Base-by-base conservation (phyloP, 2,888 invertebrate genomes). In the Sturmia bella region DNA sequence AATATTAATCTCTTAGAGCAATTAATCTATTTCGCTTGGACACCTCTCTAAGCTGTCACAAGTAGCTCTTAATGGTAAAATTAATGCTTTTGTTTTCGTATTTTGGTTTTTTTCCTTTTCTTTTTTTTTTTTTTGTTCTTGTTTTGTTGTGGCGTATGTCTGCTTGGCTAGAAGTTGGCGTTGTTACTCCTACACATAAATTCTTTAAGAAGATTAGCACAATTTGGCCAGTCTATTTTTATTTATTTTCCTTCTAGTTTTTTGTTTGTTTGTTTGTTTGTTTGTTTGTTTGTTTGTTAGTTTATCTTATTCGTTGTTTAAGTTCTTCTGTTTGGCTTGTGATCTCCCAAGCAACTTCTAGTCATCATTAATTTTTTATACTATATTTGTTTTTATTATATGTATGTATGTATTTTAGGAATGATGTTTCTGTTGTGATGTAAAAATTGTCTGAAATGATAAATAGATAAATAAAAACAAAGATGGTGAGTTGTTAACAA, bases 141-240 rank as follows among this genome's bases (percentile, higher is more conserved):
- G 57, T 59, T 24, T 66, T 24, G 37, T 43, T 68, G 68, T 64
- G 74, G 57, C 48, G 27, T 57, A 50, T 80, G 32, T 32, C 32
- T 32, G 52, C 50, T 68, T 75, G 52, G 70, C 61, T 39, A 64
- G 64, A 64, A 15, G 37, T 41, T 78, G 52, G 48, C 74, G 69
- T 41, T 78, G 6, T n/a, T n/a, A 75, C 82, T 66, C 74, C 82
- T 63, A 82, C 82, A 70, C 78, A 78, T 41, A 70, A 82, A 82
- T 82, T 82, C 82, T 66, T 82, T 74, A 9, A 52, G 43, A 59
- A 82, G 69, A 75, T 82, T 82, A 74, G 78, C 82, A 82, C 78
- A 82, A 75, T 78, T 78, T 74, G 57, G 32, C 48, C 56, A 57
- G 72, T 73, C 66, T 54, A 50, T 56, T 70, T 72, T 56, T 48